Conservation (phyloP, 2,888 invertebrate genomes). For the Mesodorylaimus sp. region DNA sequence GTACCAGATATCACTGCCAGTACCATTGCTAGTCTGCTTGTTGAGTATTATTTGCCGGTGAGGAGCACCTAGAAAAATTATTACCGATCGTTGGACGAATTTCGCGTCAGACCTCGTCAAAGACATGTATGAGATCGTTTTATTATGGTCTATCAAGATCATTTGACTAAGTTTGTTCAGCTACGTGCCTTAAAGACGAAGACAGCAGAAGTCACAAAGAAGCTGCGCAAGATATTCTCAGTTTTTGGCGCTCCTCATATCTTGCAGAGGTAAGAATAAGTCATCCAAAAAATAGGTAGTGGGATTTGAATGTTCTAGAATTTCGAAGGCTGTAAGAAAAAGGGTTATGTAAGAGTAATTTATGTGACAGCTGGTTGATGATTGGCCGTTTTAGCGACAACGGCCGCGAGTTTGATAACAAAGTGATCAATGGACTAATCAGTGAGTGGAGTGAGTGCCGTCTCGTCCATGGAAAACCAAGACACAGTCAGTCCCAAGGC, state of each 20-base stretch:
- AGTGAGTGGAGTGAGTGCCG: neutral
- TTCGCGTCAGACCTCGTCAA: too few relatives aligned
- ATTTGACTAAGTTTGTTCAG: neutral
- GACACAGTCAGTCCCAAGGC: constrained; percentile 3
- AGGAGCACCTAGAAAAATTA: too few relatives aligned
- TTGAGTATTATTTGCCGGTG: too few relatives aligned
- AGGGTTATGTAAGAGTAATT: too few relatives aligned
- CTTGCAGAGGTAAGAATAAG: neutral
- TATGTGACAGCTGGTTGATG: too few relatives aligned
- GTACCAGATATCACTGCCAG: too few relatives aligned
- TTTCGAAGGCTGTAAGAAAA: too few relatives aligned
- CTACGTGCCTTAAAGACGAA: neutral
- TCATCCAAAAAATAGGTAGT: neutral
- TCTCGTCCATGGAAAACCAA: constrained; percentile 3
- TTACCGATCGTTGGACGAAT: too few relatives aligned
- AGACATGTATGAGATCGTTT: too few relatives aligned
- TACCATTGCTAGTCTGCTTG: too few relatives aligned
- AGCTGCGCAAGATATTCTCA: neutral
- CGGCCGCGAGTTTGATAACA: neutral
- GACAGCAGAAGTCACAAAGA: neutral
- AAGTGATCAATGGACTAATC: neutral
- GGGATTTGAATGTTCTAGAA: too few relatives aligned
- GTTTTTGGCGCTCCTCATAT: neutral
- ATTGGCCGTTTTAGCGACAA: neutral
- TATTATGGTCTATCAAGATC: too few relatives aligned